phyloP scores from a whole-genome alignment of 2,888 invertebrate genomes.

The Oligia fasciuncula region DNA sequence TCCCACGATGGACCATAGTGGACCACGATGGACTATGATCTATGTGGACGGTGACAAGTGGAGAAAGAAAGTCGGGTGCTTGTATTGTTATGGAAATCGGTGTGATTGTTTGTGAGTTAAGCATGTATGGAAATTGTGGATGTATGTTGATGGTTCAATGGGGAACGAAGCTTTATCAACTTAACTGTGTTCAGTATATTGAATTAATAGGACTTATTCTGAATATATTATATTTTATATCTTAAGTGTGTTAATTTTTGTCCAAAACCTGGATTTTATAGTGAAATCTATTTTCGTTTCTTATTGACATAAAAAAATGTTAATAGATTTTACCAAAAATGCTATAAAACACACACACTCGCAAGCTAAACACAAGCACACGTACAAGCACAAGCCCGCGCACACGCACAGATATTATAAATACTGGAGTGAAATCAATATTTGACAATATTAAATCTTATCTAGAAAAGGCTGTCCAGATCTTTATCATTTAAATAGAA shows the following conservation, averaged over 20 bases:
- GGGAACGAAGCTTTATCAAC: too few relatives aligned
- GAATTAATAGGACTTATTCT: not conserved
- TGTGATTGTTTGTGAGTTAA: constrained; percentile 8
- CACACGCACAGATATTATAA: not conserved
- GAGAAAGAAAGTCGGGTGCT: constrained; percentile 21
- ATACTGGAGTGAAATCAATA: not conserved
- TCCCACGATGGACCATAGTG: constrained; percentile 46
- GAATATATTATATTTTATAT: not conserved
- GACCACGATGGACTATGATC: not conserved
- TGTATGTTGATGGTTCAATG: not conserved
- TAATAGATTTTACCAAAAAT: not conserved
- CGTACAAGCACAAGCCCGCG: too few relatives aligned
- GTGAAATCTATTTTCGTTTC: not conserved
- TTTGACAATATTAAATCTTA: not conserved
- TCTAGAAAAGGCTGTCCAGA: not conserved
- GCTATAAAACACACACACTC: not conserved
- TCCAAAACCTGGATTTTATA: not conserved
- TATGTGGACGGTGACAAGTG: constrained; percentile 26
- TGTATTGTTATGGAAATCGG: constrained; percentile 14
- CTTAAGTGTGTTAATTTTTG: not conserved
- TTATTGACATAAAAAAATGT: not conserved
- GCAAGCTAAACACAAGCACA: too few relatives aligned
- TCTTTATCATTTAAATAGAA: constrained; percentile 7
- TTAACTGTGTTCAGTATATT: not conserved
- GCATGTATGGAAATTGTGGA: not conserved